Base-by-base conservation (phyloP, 2,888 invertebrate species). In the Lepeophtheirus nordmannii region DNA sequence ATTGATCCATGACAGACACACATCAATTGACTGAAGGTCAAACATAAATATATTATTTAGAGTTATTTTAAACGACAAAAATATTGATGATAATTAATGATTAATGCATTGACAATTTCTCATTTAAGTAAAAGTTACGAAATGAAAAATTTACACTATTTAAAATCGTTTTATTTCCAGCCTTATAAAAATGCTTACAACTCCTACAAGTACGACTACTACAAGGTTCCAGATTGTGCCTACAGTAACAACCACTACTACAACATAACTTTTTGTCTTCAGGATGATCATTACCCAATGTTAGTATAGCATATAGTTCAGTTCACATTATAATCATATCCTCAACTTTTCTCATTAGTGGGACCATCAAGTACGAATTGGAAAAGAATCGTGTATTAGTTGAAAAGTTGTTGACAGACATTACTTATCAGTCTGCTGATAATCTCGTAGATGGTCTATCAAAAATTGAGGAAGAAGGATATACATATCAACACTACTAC, bases 361-460 rank as follows among this genome's bases (percentile, higher is more conserved):
- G 64, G 5, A 39, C 65, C 10, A 60, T 67, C 14, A 12, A 59
- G 37, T 58, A 67, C 38, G 65, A 67, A 39, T 56, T 67, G 46
- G 65, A 66, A 37, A 20, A 46, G 17, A 65, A 67, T 59, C 57
- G 30, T 12, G 46, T 2, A 20, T 17, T 67, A 30, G 65, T 65
- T 9, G 65, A 59, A 22, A 11, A 30, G 8, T 46, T 67, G 3
- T 38, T 67, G 60, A 62, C 68, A 14, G 70, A 70, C 57, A 67
- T 70, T 14, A 67, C 70, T 12, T 41, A 68, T 41, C 70, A 70
- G 40, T 70, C 70, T 9, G 70, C 69, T 20, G 68, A 70, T 37
- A 69, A 70, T 61, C 67, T 70, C 17, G 69, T 70, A 12, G 70
- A 69, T 64, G 69, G 70, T 12, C 37, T 70, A 22, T 67, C 68